Evolutionary conservation across 2,888 invertebrate species (phyloP), one percentile per base, ranked within the genome.

Genomic region (Sminthurinus aureus): DNA sequence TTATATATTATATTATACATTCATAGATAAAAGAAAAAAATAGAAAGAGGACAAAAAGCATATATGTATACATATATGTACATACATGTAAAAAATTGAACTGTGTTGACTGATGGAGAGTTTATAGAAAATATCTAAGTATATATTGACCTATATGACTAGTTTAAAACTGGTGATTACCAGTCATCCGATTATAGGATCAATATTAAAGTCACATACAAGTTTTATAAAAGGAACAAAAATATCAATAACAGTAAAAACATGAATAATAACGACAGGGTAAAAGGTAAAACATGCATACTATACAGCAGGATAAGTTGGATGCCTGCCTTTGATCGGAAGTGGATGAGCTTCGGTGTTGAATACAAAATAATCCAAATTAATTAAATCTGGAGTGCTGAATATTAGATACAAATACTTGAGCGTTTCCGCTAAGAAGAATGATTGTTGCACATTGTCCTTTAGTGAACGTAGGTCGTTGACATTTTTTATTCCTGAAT

Each of bases 361-460:
- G 92, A 98, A 96, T 81, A 99, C 98, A 99, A 99, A 99, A 90
- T 98, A 94, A 91, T 99, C 96, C 82, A 99, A 92, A 0, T 97
- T 94, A 88, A 99, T 91, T 86, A 98, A 92, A 84, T 94, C 93
- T 91, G 98, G 98, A 50, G 92, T 92, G 83, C 98, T 95, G 93
- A 97, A 99, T 88, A 99, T 93, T 89, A 99, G 93, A 92, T 98
- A 99, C 87, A 99, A 93, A 91, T 99, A 99, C 95, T 99, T 99
- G 86, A 99, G 93, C 69, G 98, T 99, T 92, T 99, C 99, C 6
- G 99, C 99, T 88, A 99, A 93, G 93, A 99, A 98, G 93, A 96
- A 99, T 91, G 98, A 98, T 91, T 99, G 99, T 91, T 99, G 99
- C 51, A 99, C 98, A 91, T 99, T 99, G 91, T 99, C 99, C 89